Percentiles rank a stretch among this genome's conserved stretches.
These are phyloP conservation scores for Doryteuthis pealeii DNA, from an alignment of 1,140 invertebrate genomes.

Conservation along the genomic window DNA sequence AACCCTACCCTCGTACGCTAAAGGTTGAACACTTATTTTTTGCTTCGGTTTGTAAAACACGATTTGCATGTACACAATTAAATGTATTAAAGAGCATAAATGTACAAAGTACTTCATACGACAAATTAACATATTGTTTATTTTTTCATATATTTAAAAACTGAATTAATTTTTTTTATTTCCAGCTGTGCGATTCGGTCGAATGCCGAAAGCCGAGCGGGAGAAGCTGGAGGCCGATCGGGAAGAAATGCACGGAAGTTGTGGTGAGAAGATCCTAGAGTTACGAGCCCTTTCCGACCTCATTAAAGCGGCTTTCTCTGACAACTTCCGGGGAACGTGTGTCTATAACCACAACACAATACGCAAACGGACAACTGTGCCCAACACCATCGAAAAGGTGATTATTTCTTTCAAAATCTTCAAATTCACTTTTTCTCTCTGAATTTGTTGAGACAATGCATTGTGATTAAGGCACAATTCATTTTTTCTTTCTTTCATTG, in stretches of 20 bases:
- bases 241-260: slow-evolving; percentile 63
- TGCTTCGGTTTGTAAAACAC: too few relatives aligned
- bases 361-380: neutral
- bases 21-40: too few relatives aligned
- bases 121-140: too few relatives aligned
- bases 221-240: slow-evolving; percentile 78
- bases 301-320: slow-evolving; percentile 44
- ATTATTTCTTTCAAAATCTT: neutral
- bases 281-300: slow-evolving; percentile 40
- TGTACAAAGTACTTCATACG: too few relatives aligned
- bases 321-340: slow-evolving; percentile 27
- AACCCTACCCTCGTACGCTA: too few relatives aligned
- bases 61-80: too few relatives aligned
- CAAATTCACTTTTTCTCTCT: too few relatives aligned
- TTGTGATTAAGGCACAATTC: too few relatives aligned
- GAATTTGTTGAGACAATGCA: too few relatives aligned
- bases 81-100: too few relatives aligned
- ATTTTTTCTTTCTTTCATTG: too few relatives aligned
- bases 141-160: neutral
- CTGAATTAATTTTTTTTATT: slow-evolving; percentile 56
- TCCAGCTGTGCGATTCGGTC: slow-evolving; percentile 97
- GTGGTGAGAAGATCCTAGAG: slow-evolving; percentile 36
- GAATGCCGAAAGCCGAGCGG: slow-evolving; percentile 97
- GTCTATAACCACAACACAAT: slow-evolving; percentile 1
- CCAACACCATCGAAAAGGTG: slow-evolving; percentile 1